Conservation (phyloP, 2,888 invertebrate species). For the Anorthoa munda region DNA sequence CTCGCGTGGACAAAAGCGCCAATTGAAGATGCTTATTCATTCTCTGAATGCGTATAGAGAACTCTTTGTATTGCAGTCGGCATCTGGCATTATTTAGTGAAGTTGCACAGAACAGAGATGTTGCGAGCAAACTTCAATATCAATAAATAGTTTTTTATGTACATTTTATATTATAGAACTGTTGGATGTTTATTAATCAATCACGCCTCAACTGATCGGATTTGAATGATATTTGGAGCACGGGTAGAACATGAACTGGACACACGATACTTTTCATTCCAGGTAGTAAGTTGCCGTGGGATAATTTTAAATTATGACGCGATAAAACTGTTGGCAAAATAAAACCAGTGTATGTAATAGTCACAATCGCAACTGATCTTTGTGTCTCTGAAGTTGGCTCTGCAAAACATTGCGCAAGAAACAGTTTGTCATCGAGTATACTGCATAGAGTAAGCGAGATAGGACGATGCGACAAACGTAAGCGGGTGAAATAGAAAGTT, state of each 20-base stretch:
- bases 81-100: slow-evolving; percentile 20
- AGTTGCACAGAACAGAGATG: neutral
- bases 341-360: no score
- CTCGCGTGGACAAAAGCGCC: neutral
- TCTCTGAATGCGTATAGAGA: neutral
- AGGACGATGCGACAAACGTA: no score
- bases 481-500: no score
- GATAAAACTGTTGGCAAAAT: neutral
- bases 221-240: neutral
- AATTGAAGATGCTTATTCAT: slow-evolving; percentile 3
- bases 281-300: neutral
- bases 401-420: no score
- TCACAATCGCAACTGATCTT: no score
- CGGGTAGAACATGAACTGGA: neutral
- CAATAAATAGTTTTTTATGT: neutral
- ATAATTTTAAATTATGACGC: neutral
- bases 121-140: slow-evolving; percentile 1
- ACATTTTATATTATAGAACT: no score
- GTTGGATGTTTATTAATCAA: neutral
- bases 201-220: neutral
- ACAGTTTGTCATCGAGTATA: no score
- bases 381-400: no score
- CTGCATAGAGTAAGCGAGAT: no score
- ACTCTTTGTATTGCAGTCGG: slow-evolving; percentile 1
- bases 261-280: neutral